Percentiles rank a stretch among this genome's conserved stretches.
Conservation (phyloP, 2,888 invertebrate genomes). For the Patella pellucida region DNA sequence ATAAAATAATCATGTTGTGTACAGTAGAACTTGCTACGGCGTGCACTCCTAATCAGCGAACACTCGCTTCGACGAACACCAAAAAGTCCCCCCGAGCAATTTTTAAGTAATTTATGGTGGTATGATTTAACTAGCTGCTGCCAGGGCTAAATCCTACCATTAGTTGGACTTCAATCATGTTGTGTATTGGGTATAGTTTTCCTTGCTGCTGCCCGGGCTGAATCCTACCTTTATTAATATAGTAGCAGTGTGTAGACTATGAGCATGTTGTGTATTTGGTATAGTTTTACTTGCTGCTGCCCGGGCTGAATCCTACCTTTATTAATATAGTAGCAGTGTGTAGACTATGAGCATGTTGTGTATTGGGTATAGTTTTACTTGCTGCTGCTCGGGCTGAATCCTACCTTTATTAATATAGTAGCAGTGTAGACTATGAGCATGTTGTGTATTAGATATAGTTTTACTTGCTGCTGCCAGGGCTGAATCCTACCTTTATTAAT, state of each 20-base stretch:
- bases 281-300: conserved; percentile 71
- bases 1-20: too few species aligned
- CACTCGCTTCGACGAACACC: too few species aligned
- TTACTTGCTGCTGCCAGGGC: conserved; percentile 70
- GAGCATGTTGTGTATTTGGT: conserved; percentile 63
- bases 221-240: too few species aligned
- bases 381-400: conserved; percentile 67
- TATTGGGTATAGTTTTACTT: conserved; percentile 64
- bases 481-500: neutral
- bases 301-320: conserved; percentile 65
- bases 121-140: too few species aligned
- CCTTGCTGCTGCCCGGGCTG: too few species aligned
- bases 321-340: conserved; percentile 70
- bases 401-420: conserved; percentile 70
- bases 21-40: too few species aligned
- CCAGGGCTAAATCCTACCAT: too few species aligned
- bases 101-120: too few species aligned
- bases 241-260: conserved; percentile 46
- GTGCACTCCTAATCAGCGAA: too few species aligned
- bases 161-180: too few species aligned
- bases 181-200: too few species aligned
- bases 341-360: conserved; percentile 69
- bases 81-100: too few species aligned
- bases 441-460: conserved; percentile 67
- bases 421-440: conserved; percentile 71